Base-by-base conservation (phyloP, 2,888 invertebrate genomes). In the Zootermopsis nevadensis region DNA sequence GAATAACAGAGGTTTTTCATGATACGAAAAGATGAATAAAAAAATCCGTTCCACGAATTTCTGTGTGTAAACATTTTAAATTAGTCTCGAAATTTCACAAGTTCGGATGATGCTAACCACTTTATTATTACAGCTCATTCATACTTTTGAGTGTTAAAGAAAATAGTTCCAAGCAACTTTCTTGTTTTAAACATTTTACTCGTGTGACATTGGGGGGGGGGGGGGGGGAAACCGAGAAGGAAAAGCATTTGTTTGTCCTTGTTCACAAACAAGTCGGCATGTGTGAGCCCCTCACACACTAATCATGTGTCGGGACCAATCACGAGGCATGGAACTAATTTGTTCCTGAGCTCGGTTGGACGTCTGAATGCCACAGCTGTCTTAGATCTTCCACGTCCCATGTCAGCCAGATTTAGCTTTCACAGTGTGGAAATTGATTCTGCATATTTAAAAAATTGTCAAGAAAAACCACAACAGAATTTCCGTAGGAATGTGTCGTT, bases 231-330 rank as follows among this genome's bases (percentile, higher is more conserved):
- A n/a, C 48, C 15, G 19, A n/a, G 27, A 53, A 27, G 74, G 82
- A 55, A 82, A 77, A 77, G 67, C 82, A 82, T 82, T 82, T 82
- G 77, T 79, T 82, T 79, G 79, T 30, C 67, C 82, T 82, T 82
- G 82, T 82, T 82, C 79, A 82, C 82, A 82, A 82, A 77, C 77
- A 77, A 60, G 82, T 66, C 82, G 82, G 77, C 82, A 60, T 82
- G 76, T 82, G 82, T 76, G 74, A 33, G 55, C 55, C 55, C 60
- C n/a, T 33, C 77, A 38, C 30, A n/a, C 30, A 82, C 79, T 82
- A 82, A 82, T 82, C 82, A 82, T 60, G 79, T 82, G 82, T 82
- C 82, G 77, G 67, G 60, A 42, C 82, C 82, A 82, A 82, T 82
- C 82, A 77, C 22, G 42, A 35, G 38, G 27, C 66, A n/a, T 48